A percentile compares a stretch with the other conserved stretches of the same genome.
phyloP scores from a whole-genome alignment of 2,797 vertebrate genomes.

The Psittacula echo region DNA sequence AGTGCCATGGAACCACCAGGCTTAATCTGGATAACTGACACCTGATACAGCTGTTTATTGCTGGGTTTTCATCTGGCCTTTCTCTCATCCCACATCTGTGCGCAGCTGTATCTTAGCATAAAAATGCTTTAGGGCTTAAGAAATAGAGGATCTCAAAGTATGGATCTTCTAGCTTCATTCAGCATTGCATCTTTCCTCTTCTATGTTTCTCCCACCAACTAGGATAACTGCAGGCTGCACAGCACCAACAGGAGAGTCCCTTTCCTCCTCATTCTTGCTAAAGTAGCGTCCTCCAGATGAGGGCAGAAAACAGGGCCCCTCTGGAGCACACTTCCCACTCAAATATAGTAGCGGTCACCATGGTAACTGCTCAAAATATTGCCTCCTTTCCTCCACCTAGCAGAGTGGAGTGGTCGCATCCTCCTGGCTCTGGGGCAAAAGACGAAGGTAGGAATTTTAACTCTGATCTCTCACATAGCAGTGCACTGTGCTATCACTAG shows the following conservation, averaged over 20 bases:
- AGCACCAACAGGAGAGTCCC: conserved; percentile 53
- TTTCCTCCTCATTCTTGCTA: conserved; percentile 58
- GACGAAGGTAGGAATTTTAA: conserved; percentile 54
- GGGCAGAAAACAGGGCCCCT: conserved; percentile 55
- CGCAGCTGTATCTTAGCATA: conserved; percentile 17
- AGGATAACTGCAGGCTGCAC: conserved; percentile 52
- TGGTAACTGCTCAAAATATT: conserved; percentile 60
- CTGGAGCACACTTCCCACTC: conserved; percentile 60
- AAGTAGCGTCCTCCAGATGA: conserved; percentile 50
- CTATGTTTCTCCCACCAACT: conserved; percentile 40
- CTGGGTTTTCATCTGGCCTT: conserved; percentile 27
- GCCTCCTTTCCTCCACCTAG: conserved; percentile 64
- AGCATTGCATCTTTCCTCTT: conserved; percentile 54
- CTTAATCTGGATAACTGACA: conserved; percentile 14
- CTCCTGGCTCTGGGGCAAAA: conserved; percentile 55
- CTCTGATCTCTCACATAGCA: conserved; percentile 42
- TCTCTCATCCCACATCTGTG: background rate
- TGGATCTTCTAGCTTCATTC: conserved; percentile 36
- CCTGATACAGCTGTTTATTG: conserved; percentile 26
- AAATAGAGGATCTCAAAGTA: conserved; percentile 37
- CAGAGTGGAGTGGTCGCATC: conserved; percentile 59
- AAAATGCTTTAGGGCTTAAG: conserved; percentile 47
- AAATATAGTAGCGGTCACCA: conserved; percentile 44
- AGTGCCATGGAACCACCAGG: background rate
- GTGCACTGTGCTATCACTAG: conserved; percentile 18